Evolutionary conservation across 1,140 invertebrate species (phyloP).

Genomic region (Sarcophaga peregrina): DNA sequence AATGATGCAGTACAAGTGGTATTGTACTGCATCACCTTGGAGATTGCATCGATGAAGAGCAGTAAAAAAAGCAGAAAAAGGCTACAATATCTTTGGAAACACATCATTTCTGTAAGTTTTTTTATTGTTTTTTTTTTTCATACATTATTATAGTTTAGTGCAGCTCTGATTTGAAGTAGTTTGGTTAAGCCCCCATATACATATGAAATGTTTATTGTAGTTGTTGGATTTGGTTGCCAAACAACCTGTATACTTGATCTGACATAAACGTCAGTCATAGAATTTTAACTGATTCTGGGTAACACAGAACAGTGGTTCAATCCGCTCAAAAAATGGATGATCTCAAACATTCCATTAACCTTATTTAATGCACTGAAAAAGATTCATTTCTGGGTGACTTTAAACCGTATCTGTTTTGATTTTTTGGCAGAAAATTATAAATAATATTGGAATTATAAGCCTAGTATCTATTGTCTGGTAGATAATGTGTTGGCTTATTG

Average conservation of each 20-base stretch:
- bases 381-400: no score
- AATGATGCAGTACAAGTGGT: slow-evolving; percentile 8
- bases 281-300: no score
- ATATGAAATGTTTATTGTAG: not conserved
- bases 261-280: slow-evolving; percentile 33
- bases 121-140: not conserved
- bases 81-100: not conserved
- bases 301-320: not conserved
- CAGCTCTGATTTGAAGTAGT: slow-evolving; percentile 17
- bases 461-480: no score
- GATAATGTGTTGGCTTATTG: no score
- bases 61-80: not conserved
- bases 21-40: not conserved
- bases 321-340: no score
- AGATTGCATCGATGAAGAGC: not conserved
- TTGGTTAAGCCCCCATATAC: not conserved
- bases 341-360: no score
- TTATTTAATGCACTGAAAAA: no score
- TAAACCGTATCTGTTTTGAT: no score
- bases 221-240: not conserved
- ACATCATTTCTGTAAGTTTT: not conserved
- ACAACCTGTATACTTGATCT: slow-evolving; percentile 37
- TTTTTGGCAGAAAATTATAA: no score
- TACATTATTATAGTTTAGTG: not conserved
- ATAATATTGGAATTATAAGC: no score